phyloP scores from a whole-genome alignment of 2,888 invertebrate species.

The Epistrophe grossulariae region DNA sequence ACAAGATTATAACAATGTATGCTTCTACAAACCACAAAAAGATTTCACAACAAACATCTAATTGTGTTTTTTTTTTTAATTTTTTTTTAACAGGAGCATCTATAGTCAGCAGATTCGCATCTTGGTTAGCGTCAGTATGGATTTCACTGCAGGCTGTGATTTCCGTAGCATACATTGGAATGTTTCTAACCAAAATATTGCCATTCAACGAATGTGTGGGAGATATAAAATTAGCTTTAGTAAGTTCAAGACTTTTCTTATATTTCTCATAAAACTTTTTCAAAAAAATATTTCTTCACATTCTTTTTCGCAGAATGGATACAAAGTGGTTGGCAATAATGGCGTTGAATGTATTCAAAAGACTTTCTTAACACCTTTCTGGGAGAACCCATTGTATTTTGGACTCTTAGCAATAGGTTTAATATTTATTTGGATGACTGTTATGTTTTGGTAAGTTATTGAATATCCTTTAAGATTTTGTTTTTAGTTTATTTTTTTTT shows the following conservation, averaged over 20 bases:
- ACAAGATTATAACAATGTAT: too few relatives aligned
- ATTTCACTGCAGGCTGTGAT: slow-evolving; percentile 83
- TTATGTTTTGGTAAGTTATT: slow-evolving; percentile 58
- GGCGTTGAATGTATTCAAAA: slow-evolving; percentile 83
- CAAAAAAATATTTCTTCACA: background rate
- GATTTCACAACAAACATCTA: background rate
- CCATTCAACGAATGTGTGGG: slow-evolving; percentile 83
- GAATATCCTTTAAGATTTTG: background rate
- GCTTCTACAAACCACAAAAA: too few relatives aligned
- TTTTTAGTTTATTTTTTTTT: slow-evolving; percentile 17
- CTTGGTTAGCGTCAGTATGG: slow-evolving; percentile 83
- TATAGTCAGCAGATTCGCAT: slow-evolving; percentile 83
- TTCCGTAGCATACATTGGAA: slow-evolving; percentile 82
- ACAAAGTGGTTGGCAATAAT: slow-evolving; percentile 80
- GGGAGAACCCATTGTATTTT: slow-evolving; percentile 83
- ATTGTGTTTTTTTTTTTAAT: background rate
- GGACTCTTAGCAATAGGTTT: slow-evolving; percentile 82
- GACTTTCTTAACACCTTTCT: slow-evolving; percentile 83
- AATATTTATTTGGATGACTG: slow-evolving; percentile 82
- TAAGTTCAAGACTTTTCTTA: slow-evolving; percentile 72
- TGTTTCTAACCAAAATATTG: slow-evolving; percentile 81
- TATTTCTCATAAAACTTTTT: background rate
- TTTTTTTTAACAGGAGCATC: slow-evolving; percentile 83
- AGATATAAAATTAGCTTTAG: slow-evolving; percentile 80
- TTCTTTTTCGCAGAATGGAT: slow-evolving; percentile 79